These are phyloP conservation scores for Opisthograptis luteolata DNA, from an alignment of 2,888 invertebrate species.

Conservation along the genomic window DNA sequence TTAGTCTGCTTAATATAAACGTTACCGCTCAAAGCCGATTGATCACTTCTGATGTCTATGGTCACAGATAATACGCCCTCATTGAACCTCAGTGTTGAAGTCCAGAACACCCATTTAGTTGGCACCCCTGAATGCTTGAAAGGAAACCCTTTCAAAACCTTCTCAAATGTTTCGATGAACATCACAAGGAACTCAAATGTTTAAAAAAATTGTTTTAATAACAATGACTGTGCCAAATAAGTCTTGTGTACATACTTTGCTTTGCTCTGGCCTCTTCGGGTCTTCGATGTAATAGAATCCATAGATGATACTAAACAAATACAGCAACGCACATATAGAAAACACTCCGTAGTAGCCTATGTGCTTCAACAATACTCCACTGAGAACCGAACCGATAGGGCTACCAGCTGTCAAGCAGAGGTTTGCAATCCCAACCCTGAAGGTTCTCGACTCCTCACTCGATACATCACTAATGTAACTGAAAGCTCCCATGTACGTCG, in stretches of 20 bases:
- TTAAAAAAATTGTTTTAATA: not conserved
- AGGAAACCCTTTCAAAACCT: too few relatives aligned
- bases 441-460: constrained; percentile 81
- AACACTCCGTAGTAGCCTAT: constrained; percentile 83
- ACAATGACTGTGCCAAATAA: not conserved
- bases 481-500: constrained; percentile 83
- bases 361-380: constrained; percentile 67
- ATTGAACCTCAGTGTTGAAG: too few relatives aligned
- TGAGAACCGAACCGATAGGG: constrained; percentile 70
- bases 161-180: too few relatives aligned
- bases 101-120: too few relatives aligned
- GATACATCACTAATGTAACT: constrained; percentile 85
- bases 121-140: too few relatives aligned
- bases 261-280: constrained; percentile 54
- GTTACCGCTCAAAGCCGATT: too few relatives aligned
- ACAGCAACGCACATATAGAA: constrained; percentile 65
- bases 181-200: too few relatives aligned
- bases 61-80: too few relatives aligned
- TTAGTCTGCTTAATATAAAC: too few relatives aligned
- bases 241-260: constrained; percentile 43
- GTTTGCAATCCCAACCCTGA: constrained; percentile 84
- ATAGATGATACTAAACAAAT: constrained; percentile 71
- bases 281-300: constrained; percentile 72
- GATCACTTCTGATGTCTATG: too few relatives aligned
- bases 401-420: constrained; percentile 71